Percentiles rank a stretch among this genome's conserved stretches.
phyloP scores from a whole-genome alignment of 2,888 invertebrate genomes.

The Drosophila eohydei region DNA sequence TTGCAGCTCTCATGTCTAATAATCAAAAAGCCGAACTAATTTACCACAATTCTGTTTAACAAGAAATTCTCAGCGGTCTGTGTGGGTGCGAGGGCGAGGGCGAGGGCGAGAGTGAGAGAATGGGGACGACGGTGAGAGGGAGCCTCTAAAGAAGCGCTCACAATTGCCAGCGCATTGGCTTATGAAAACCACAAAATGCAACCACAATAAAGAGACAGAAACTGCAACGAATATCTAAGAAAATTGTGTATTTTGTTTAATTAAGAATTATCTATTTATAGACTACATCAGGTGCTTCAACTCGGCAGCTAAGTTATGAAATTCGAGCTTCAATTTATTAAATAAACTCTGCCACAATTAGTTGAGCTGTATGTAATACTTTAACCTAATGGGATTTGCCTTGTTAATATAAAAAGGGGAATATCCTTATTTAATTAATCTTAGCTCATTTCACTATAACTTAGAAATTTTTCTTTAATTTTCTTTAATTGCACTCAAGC shows the following conservation, averaged over 20 bases:
- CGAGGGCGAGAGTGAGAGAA: neutral
- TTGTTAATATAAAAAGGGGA: no score
- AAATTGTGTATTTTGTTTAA: neutral
- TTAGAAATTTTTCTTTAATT: neutral
- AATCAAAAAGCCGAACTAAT: constrained; percentile 38
- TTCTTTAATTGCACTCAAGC: no score
- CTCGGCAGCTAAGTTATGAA: neutral
- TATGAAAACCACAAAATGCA: constrained; percentile 11
- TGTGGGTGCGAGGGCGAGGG: neutral
- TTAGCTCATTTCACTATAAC: neutral
- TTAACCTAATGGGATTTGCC: no score
- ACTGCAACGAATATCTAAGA: neutral
- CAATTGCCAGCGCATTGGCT: constrained; percentile 22
- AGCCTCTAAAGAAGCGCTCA: constrained; percentile 37
- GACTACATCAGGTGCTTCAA: neutral
- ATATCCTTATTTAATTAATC: no score
- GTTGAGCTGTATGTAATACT: neutral
- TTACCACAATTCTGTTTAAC: constrained; percentile 27
- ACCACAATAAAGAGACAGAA: constrained; percentile 5
- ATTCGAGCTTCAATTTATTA: neutral
- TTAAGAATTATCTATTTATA: neutral
- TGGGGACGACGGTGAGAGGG: neutral
- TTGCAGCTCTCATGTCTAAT: constrained; percentile 12
- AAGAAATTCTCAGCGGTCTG: neutral
- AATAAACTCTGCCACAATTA: neutral